Conservation (phyloP, 2,113 vertebrate genomes). For the Ophthalmolycus amberensis region DNA sequence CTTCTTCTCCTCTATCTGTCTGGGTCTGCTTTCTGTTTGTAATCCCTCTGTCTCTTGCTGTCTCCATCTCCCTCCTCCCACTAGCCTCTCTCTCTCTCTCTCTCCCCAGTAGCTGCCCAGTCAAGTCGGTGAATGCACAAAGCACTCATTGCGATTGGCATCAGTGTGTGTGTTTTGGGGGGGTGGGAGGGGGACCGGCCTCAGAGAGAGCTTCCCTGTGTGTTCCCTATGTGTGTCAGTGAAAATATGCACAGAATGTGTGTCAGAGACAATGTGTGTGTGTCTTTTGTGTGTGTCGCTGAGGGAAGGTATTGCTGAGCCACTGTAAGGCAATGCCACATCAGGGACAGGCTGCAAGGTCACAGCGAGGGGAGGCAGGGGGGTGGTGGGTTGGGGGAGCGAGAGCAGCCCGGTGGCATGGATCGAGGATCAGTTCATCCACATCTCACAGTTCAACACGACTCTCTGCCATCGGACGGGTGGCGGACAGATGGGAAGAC, state of each 20-base stretch:
- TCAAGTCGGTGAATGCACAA: constrained; percentile 77
- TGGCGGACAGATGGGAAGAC: constrained; percentile 7
- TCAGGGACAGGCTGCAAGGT: constrained; percentile 67
- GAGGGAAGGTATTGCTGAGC: constrained; percentile 65
- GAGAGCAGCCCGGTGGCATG: constrained; percentile 20
- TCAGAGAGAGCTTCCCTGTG: constrained; percentile 55
- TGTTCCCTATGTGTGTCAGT: constrained; percentile 38
- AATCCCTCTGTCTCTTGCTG: constrained; percentile 49
- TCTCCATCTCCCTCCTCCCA: constrained; percentile 69
- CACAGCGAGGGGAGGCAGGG: constrained; percentile 27
- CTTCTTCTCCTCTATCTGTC: constrained; percentile 48
- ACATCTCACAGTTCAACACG: constrained; percentile 32
- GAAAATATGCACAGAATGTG: constrained; percentile 76
- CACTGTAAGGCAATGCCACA: constrained; percentile 73
- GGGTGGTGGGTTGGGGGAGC: background rate
- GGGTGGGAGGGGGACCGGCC: constrained; percentile 28
- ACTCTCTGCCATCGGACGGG: constrained; percentile 10
- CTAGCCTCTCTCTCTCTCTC: constrained; percentile 53
- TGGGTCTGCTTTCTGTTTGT: constrained; percentile 48
- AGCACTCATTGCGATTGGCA: constrained; percentile 76
- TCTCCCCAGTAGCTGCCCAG: constrained; percentile 66
- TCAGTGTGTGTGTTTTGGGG: constrained; percentile 62
- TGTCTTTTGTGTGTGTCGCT: constrained; percentile 38
- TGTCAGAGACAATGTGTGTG: constrained; percentile 63
- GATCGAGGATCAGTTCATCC: constrained; percentile 58